phyloP scores from a whole-genome alignment of 2,797 vertebrate species.

The Phataginus tricuspis region DNA sequence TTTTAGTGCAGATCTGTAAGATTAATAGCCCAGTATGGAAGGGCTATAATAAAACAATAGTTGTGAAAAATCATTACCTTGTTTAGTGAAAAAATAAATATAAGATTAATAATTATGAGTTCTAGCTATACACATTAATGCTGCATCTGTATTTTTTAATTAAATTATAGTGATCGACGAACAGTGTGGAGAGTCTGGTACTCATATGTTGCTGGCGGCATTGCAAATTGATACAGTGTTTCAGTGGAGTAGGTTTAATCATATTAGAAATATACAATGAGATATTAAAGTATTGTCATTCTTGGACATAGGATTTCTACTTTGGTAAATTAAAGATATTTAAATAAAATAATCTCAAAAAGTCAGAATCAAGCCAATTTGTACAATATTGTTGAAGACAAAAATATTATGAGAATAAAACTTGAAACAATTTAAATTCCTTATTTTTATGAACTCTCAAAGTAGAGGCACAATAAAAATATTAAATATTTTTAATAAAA shows the following conservation, averaged over 20 bases:
- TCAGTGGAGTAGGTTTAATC: background rate
- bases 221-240: background rate
- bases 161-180: background rate
- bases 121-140: conserved; percentile 1
- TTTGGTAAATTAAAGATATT: conserved; percentile 28
- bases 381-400: conserved; percentile 37
- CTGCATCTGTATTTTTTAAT: background rate
- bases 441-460: conserved; percentile 16
- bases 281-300: background rate
- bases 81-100: conserved; percentile 36
- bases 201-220: background rate
- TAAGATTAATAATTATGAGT: conserved; percentile 39
- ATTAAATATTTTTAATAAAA: no score
- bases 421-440: conserved; percentile 6
- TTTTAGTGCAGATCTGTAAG: background rate
- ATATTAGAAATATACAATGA: background rate
- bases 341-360: conserved; percentile 36
- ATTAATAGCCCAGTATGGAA: background rate
- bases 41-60: background rate
- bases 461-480: background rate
- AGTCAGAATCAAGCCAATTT: background rate
- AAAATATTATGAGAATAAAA: conserved; percentile 36
- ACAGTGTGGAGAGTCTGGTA: background rate
- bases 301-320: background rate
- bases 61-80: conserved; percentile 37